These are phyloP conservation scores for Drosophila kepulauana DNA, from an alignment of 1,140 invertebrate genomes.

Conservation along the genomic window DNA sequence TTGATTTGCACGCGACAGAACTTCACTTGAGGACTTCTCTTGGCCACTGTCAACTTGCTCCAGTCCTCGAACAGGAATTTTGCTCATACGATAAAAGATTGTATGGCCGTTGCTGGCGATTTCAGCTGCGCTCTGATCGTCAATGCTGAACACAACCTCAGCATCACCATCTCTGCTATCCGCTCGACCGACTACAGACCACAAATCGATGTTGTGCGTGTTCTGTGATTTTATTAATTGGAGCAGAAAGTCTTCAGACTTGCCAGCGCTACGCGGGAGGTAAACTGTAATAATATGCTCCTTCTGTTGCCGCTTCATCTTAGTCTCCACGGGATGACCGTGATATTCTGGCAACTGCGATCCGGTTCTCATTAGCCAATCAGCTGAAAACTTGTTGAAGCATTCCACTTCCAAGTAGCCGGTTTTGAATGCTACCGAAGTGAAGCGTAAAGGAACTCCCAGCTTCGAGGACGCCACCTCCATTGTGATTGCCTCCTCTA, in stretches of 20 bases:
- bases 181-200: conserved; percentile 12
- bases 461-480: conserved; percentile 6
- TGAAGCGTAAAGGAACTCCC: conserved; percentile 19
- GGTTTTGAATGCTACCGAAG: background rate
- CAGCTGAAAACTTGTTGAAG: background rate
- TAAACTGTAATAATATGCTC: background rate
- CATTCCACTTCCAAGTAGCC: conserved; percentile 23
- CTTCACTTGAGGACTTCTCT: background rate
- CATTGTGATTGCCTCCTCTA: conserved; percentile 36
- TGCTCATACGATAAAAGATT: conserved; percentile 30
- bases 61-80: conserved; percentile 3
- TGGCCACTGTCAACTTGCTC: background rate
- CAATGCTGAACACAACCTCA: conserved; percentile 7
- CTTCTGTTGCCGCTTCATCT: too few relatives aligned
- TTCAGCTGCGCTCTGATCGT: conserved; percentile 1
- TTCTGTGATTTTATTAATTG: conserved; percentile 32
- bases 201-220: conserved; percentile 12
- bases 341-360: background rate
- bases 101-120: conserved; percentile 21
- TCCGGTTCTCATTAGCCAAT: conserved; percentile 7
- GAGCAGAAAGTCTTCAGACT: conserved; percentile 12
- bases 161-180: background rate
- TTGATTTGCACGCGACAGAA: background rate
- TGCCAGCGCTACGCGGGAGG: conserved; percentile 4
- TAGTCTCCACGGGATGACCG: conserved; percentile 7